A percentile compares a stretch with the other conserved stretches of the same genome.
Conservation (phyloP, 1,140 invertebrate species). For the Periplaneta americana region DNA sequence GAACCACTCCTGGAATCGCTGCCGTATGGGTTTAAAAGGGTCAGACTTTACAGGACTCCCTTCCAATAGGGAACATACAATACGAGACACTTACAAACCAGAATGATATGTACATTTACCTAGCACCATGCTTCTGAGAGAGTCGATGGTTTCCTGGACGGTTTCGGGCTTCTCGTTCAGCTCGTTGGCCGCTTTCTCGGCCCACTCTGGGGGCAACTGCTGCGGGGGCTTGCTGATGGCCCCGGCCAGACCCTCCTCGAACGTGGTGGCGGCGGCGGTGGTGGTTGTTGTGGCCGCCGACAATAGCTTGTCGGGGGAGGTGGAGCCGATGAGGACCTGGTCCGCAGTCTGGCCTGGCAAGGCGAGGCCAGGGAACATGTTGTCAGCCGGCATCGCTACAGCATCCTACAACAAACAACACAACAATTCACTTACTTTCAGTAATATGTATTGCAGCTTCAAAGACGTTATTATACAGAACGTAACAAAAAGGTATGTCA, state of each 20-base stretch:
- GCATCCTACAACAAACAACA: not conserved
- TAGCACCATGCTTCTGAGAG: conserved; percentile 23
- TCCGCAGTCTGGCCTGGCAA: not conserved
- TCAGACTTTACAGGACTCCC: not conserved
- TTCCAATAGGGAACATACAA: not conserved
- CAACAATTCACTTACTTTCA: no score
- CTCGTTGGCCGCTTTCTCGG: conserved; percentile 15
- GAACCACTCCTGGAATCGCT: no score
- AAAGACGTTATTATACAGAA: no score
- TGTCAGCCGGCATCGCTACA: conserved; percentile 5
- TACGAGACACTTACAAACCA: not conserved
- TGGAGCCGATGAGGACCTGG: not conserved
- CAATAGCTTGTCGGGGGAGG: not conserved
- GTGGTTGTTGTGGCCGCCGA: not conserved
- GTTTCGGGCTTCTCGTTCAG: conserved; percentile 26
- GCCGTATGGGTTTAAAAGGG: no score
- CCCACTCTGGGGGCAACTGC: not conserved
- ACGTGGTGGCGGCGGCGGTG: not conserved
- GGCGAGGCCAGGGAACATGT: not conserved
- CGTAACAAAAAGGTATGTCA: no score
- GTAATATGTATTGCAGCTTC: no score
- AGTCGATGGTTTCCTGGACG: conserved; percentile 23
- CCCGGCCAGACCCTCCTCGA: no score
- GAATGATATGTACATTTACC: conserved; percentile 18
- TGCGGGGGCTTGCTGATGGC: not conserved